Evolutionary conservation across 2,113 vertebrate species (phyloP).

Genomic region (Xenotilapia flavipinnis): DNA sequence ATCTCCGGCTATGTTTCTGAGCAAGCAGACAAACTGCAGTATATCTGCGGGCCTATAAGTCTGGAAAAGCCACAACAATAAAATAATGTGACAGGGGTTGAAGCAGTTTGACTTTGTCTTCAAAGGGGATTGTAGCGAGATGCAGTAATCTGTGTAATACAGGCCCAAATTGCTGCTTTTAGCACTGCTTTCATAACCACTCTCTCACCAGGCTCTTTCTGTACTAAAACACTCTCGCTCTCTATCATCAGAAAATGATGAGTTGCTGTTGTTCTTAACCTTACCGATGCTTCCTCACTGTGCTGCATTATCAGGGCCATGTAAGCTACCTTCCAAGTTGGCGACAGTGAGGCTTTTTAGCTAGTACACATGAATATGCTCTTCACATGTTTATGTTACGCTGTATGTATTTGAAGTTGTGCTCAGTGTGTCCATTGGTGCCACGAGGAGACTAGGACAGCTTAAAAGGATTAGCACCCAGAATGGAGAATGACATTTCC

Average conservation of each 20-base stretch:
- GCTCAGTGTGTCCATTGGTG: not conserved
- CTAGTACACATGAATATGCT: not conserved
- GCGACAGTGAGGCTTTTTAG: not conserved
- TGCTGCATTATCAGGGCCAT: slow-evolving; percentile 6
- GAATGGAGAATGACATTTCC: not conserved
- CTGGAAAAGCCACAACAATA: not conserved
- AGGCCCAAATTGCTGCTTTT: slow-evolving; percentile 42
- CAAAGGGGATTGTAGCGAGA: not conserved
- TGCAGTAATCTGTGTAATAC: slow-evolving; percentile 14
- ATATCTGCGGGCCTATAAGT: not conserved
- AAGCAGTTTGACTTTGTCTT: slow-evolving; percentile 19
- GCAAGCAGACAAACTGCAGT: not conserved
- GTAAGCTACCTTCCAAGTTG: slow-evolving; percentile 32
- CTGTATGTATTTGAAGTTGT: not conserved
- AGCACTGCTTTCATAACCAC: slow-evolving; percentile 11
- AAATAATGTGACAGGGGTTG: not conserved
- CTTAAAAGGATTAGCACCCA: not conserved
- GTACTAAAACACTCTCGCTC: not conserved
- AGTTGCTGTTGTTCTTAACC: slow-evolving; percentile 23
- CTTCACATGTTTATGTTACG: not conserved
- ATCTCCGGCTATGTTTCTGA: not conserved
- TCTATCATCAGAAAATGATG: slow-evolving; percentile 16
- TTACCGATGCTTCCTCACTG: not conserved
- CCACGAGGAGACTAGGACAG: not conserved
- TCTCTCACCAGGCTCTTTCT: not conserved